phyloP scores from a whole-genome alignment of 2,888 invertebrate species.

The Limnephilus lunatus region DNA sequence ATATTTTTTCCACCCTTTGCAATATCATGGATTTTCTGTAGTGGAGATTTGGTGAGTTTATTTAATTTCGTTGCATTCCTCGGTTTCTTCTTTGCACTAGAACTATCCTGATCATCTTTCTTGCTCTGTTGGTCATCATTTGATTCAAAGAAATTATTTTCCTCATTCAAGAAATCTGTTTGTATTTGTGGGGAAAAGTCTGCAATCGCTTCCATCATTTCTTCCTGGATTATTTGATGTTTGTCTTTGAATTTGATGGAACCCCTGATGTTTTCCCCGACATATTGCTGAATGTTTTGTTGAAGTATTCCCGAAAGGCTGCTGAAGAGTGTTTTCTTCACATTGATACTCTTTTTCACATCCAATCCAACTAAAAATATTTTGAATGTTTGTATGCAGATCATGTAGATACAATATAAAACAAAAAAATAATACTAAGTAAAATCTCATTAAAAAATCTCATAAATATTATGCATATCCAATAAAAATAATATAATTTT shows the following conservation, averaged over 20 bases:
- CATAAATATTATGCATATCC: too few relatives aligned
- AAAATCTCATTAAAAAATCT: too few relatives aligned
- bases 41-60: constrained; percentile 15
- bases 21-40: background rate
- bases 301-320: constrained; percentile 56
- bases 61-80: background rate
- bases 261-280: constrained; percentile 25
- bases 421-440: too few relatives aligned
- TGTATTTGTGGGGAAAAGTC: constrained; percentile 19
- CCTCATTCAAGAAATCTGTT: background rate
- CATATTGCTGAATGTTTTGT: constrained; percentile 51
- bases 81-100: background rate
- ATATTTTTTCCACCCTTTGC: constrained; percentile 40
- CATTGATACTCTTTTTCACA: constrained; percentile 71
- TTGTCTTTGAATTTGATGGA: constrained; percentile 4
- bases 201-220: background rate
- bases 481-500: background rate
- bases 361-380: constrained; percentile 77
- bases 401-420: too few relatives aligned
- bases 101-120: background rate
- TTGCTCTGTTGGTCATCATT: background rate
- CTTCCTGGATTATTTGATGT: background rate
- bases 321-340: constrained; percentile 67
- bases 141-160: constrained; percentile 5
- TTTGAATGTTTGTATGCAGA: constrained; percentile 32